Evolutionary conservation across 2,797 vertebrate species (phyloP).

Genomic region (Chloroceryle inda): DNA sequence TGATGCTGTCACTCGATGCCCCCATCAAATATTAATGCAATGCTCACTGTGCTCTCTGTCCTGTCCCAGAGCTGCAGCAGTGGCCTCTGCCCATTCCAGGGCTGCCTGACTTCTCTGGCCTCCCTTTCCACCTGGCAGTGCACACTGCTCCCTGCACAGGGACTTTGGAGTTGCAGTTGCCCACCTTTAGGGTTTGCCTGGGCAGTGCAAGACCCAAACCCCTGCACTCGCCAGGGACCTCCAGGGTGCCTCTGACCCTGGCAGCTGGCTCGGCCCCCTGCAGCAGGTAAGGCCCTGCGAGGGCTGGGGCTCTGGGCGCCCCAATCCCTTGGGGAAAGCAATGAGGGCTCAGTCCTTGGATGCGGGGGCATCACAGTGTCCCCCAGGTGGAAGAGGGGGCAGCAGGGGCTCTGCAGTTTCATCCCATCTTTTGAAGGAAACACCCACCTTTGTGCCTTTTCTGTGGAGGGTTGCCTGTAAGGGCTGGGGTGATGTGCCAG

Average conservation of each 20-base stretch:
- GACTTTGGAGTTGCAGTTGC: not conserved
- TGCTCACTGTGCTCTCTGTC: not conserved
- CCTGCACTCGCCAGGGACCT: not conserved
- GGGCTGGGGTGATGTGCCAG: not conserved
- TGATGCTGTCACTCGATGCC: slow-evolving; percentile 11
- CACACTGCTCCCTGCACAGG: not conserved
- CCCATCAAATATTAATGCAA: slow-evolving; percentile 44
- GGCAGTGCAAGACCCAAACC: not conserved
- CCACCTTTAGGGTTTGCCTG: not conserved
- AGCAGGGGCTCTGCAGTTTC: not conserved
- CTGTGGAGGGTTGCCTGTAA: not conserved
- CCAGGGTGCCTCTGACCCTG: not conserved
- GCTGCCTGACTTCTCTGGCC: fast-evolving
- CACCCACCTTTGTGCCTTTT: not conserved
- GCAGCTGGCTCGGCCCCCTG: not conserved
- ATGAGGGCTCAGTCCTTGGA: not conserved
- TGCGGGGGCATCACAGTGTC: fast-evolving
- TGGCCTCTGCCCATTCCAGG: not conserved
- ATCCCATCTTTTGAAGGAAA: not conserved
- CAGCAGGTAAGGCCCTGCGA: not conserved
- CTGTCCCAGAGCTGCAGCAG: not conserved
- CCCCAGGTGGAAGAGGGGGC: too few relatives aligned
- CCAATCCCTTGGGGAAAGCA: fast-evolving
- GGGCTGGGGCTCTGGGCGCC: not conserved
- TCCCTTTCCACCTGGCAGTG: fast-evolving